Percentiles rank a stretch among this genome's conserved stretches.
phyloP scores from a whole-genome alignment of 2,113 vertebrate genomes.

The Phalacrocorax aristotelis region DNA sequence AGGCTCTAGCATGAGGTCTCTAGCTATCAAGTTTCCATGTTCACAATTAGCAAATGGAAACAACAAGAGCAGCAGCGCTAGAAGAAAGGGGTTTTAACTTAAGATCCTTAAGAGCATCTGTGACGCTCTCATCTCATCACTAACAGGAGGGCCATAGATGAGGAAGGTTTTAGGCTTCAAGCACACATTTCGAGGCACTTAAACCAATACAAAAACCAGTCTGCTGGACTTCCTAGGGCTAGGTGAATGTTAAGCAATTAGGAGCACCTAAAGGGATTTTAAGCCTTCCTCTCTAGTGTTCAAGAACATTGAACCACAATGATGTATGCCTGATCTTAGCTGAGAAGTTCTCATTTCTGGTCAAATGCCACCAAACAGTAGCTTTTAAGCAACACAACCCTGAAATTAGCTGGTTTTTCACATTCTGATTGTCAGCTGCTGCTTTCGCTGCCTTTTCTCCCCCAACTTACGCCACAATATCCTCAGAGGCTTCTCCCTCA shows the following conservation, averaged over 20 bases:
- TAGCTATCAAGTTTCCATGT: conserved; percentile 38
- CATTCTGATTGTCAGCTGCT: background rate
- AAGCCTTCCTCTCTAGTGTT: background rate
- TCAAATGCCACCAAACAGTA: background rate
- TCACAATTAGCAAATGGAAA: conserved; percentile 64
- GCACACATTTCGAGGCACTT: background rate
- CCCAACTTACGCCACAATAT: background rate
- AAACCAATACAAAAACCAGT: background rate
- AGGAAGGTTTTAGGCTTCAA: background rate
- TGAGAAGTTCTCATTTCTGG: background rate
- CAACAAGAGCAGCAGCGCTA: background rate
- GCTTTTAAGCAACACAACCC: background rate
- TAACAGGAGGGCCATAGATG: background rate
- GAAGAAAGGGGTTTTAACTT: conserved; percentile 6
- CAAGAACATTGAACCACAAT: background rate
- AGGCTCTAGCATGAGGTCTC: conserved; percentile 37
- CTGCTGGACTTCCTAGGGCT: background rate
- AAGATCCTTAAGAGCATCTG: conserved; percentile 31
- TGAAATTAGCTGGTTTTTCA: background rate
- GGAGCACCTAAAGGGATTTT: background rate
- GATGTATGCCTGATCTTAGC: background rate
- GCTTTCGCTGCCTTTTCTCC: background rate
- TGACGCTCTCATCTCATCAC: background rate
- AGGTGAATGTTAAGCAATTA: background rate
- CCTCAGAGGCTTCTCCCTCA: background rate